Conservation (phyloP, 2,888 invertebrate genomes). For the Zhengitettix transpicula region DNA sequence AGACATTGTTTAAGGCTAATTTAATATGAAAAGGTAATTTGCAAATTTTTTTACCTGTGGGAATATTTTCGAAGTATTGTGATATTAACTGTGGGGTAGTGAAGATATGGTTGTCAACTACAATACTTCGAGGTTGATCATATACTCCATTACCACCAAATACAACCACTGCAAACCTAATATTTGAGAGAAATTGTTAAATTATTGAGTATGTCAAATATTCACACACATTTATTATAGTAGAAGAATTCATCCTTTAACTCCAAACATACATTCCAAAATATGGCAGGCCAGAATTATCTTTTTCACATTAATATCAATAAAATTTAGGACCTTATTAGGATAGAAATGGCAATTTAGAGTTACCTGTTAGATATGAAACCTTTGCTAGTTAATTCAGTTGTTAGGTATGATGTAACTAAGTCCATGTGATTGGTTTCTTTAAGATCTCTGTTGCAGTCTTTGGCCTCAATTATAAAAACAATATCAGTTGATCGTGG, state of each 20-base stretch:
- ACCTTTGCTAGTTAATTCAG: constrained; percentile 33
- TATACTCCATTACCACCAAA: constrained; percentile 68
- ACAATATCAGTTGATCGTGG: constrained; percentile 68
- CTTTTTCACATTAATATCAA: too few species aligned
- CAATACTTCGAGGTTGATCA: constrained; percentile 52
- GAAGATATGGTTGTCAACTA: constrained; percentile 53
- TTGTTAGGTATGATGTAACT: constrained; percentile 47
- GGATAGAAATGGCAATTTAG: too few species aligned
- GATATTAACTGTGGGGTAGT: constrained; percentile 43
- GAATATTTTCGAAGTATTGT: constrained; percentile 51
- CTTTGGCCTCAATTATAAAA: constrained; percentile 73
- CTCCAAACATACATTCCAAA: too few species aligned
- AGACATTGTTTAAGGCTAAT: neutral
- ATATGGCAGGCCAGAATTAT: too few species aligned
- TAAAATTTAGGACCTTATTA: too few species aligned
- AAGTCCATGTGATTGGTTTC: constrained; percentile 49
- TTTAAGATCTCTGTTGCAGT: constrained; percentile 58
- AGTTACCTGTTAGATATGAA: constrained; percentile 4
- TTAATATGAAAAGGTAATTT: neutral
- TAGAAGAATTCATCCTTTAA: too few species aligned
- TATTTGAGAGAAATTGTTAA: neutral
- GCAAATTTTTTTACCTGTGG: constrained; percentile 33
- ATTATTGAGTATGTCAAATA: neutral
- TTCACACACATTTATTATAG: neutral
- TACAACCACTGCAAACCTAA: constrained; percentile 61